These are phyloP conservation scores for Lutraria rhynchaena DNA, from an alignment of 1,140 invertebrate genomes.

Conservation along the genomic window DNA sequence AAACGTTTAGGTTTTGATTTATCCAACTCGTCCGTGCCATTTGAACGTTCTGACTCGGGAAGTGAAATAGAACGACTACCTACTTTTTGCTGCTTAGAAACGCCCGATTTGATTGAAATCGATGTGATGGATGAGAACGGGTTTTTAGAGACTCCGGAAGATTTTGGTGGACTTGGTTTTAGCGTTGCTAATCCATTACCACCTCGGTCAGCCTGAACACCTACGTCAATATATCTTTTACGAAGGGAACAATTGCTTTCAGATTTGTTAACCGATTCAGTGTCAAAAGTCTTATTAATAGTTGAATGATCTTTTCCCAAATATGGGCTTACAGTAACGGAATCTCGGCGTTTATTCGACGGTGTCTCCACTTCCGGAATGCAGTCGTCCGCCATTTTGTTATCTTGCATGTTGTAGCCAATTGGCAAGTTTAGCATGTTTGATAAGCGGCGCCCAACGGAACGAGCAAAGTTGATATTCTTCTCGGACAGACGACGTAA, in stretches of 20 bases:
- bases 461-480: slow-evolving; percentile 49
- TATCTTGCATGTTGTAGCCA: slow-evolving; percentile 38
- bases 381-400: slow-evolving; percentile 22
- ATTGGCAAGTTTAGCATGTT: slow-evolving; percentile 38
- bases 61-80: not conserved
- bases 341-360: slow-evolving; percentile 34
- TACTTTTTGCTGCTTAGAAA: slow-evolving; percentile 1
- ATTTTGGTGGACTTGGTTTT: not conserved
- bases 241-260: not conserved
- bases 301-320: not conserved
- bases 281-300: not conserved
- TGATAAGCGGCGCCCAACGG: slow-evolving; percentile 44
- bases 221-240: slow-evolving; percentile 23
- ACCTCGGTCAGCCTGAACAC: slow-evolving; percentile 4
- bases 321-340: slow-evolving; percentile 49
- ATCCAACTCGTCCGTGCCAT: not conserved
- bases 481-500: slow-evolving; percentile 46
- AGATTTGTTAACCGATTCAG: not conserved
- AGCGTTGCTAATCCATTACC: not conserved
- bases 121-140: slow-evolving; percentile 24
- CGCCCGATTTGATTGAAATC: slow-evolving; percentile 35
- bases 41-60: not conserved
- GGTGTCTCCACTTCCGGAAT: slow-evolving; percentile 19
- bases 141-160: not conserved
- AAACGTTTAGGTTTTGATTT: not conserved